A percentile compares a stretch with the other conserved stretches of the same genome.
Conservation (phyloP, 2,797 vertebrate genomes). For the Neostethus bicornis region DNA sequence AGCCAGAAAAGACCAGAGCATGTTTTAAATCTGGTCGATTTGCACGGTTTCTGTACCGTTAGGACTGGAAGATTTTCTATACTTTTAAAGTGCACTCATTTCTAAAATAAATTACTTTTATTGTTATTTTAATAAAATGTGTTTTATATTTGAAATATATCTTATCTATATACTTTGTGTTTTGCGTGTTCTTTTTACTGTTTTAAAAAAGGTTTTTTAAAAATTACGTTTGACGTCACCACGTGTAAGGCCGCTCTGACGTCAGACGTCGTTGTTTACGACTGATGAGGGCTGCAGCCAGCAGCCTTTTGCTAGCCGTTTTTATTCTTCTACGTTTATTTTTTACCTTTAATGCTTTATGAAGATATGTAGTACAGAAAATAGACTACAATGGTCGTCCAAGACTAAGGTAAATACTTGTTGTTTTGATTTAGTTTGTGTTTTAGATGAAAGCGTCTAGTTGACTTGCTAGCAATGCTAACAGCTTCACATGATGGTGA, state of each 20-base stretch:
- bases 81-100: too few species aligned
- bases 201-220: too few species aligned
- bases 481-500: neutral
- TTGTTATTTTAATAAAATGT: too few species aligned
- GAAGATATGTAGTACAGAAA: neutral
- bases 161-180: too few species aligned
- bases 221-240: too few species aligned
- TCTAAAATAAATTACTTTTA: too few species aligned
- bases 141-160: too few species aligned
- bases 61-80: too few species aligned
- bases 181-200: too few species aligned
- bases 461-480: conserved; percentile 32
- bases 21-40: too few species aligned
- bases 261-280: conserved; percentile 21
- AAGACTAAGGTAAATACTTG: conserved; percentile 32
- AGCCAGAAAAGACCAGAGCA: too few species aligned
- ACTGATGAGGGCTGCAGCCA: conserved; percentile 27
- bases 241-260: neutral
- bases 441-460: conserved; percentile 10
- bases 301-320: neutral
- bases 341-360: rapidly evolving
- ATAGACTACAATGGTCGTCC: neutral
- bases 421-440: neutral
- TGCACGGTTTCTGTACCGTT: too few species aligned
- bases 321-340: neutral